Percentiles rank a stretch among this genome's conserved stretches.
Evolutionary conservation across 2,113 vertebrate genomes (phyloP).

Genomic region (Zootoca vivipara): DNA sequence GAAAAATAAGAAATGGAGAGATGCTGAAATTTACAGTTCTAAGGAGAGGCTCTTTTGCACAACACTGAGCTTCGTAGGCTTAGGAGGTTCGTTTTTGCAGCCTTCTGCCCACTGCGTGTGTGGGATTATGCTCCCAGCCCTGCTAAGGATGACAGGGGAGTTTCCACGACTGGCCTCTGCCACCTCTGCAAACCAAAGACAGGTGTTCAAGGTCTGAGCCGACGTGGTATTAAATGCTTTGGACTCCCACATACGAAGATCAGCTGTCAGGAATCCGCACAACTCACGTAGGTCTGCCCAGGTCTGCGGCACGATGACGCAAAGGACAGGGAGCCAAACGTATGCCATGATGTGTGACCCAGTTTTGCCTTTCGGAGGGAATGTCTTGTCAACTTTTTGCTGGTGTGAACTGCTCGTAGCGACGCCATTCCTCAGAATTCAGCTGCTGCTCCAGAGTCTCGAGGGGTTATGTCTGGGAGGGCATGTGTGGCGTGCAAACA

Average conservation of each 20-base stretch:
- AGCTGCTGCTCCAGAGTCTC: no score
- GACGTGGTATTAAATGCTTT: fast-evolving
- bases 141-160: background rate
- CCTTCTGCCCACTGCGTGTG: background rate
- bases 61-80: background rate
- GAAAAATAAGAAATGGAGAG: no score
- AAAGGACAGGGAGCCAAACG: background rate
- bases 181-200: background rate
- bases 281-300: background rate
- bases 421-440: no score
- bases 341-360: background rate
- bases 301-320: no score
- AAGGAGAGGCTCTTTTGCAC: background rate
- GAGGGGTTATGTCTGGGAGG: no score
- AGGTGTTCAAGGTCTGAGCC: background rate
- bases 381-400: background rate
- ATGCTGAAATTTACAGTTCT: no score
- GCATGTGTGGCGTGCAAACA: no score
- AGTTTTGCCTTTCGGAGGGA: background rate
- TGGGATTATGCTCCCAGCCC: background rate
- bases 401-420: background rate
- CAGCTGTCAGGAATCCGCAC: background rate
- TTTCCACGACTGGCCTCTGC: background rate
- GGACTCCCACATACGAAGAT: background rate
- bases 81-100: background rate